Conservation (phyloP, 2,888 invertebrate genomes). For the Carterocephalus palaemon region DNA sequence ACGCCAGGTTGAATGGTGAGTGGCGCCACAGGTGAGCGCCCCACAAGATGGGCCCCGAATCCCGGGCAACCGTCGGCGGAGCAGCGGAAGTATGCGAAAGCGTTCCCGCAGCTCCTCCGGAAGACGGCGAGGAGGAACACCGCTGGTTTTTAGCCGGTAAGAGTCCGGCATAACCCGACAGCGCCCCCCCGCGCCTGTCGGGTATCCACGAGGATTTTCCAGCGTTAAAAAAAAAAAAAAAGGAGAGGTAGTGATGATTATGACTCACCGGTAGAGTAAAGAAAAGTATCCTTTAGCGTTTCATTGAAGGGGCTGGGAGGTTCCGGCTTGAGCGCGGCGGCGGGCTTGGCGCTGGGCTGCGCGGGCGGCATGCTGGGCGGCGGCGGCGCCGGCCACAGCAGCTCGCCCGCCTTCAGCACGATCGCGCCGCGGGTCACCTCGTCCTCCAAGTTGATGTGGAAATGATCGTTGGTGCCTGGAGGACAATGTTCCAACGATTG, state of each 20-base stretch:
- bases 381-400: constrained; percentile 90
- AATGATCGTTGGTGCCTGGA: constrained; percentile 86
- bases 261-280: constrained; percentile 82
- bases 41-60: no score
- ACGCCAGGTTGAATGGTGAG: no score
- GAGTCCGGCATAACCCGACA: no score
- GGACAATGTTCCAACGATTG: not conserved
- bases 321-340: constrained; percentile 57
- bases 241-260: not conserved
- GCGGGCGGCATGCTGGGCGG: constrained; percentile 75
- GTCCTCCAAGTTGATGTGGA: constrained; percentile 88
- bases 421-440: constrained; percentile 92
- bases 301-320: constrained; percentile 83
- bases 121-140: no score
- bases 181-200: no score
- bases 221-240: no score
- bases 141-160: no score
- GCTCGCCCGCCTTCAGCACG: constrained; percentile 84
- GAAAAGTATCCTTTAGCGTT: constrained; percentile 82
- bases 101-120: no score
- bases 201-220: no score
- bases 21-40: no score
- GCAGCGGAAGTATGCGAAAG: no score
- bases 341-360: constrained; percentile 55
- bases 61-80: no score